Evolutionary conservation across 2,888 invertebrate genomes (phyloP), one percentile per base, ranked within the genome.

Genomic region (Dusona sp.): DNA sequence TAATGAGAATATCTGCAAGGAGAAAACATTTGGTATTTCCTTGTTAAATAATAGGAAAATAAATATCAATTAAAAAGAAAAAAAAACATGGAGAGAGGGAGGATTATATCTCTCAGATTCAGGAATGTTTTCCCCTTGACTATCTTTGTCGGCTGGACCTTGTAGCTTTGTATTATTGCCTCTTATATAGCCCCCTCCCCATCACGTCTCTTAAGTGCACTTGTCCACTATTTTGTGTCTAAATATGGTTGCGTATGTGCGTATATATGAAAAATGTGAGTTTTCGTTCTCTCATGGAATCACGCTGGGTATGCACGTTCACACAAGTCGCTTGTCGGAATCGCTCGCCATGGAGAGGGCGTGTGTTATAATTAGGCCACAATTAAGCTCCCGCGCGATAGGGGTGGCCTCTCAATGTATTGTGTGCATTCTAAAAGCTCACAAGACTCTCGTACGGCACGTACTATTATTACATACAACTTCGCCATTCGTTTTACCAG

Each of bases 311-410:
- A 36, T 67, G 48, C 29, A 70, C 29, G 68, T 51, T 75, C 68
- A 64, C 48, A 74, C 48, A 68, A 11, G 72, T 16, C 77, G 77
- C 68, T 77, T 57, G 80, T 85, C 65, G 65, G 65, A 80, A 84
- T 77, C 42, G 65, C 72, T 67, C 72, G 65, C 65, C 45, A 36
- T 13, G 51, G 68, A 51, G 65, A 73, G 83, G 33, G 85, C 81
- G 86, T 72, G 85, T 77, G 86, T 86, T 88, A 88, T 89, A 88
- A 88, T 89, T 89, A 88, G 89, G 84, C 87, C 83, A 84, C 88
- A 88, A 89, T 89, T 89, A 89, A 89, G 86, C 87, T 82, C 74
- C 83, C 75, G 72, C 68, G 70, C 38, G 68, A 70, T 65, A 9
- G 74, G 83, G 87, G 83, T 79, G 80, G 83, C 75, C 61, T 33